Base-by-base conservation (phyloP, 2,797 vertebrate species). In the Pyrocephalus nanus region DNA sequence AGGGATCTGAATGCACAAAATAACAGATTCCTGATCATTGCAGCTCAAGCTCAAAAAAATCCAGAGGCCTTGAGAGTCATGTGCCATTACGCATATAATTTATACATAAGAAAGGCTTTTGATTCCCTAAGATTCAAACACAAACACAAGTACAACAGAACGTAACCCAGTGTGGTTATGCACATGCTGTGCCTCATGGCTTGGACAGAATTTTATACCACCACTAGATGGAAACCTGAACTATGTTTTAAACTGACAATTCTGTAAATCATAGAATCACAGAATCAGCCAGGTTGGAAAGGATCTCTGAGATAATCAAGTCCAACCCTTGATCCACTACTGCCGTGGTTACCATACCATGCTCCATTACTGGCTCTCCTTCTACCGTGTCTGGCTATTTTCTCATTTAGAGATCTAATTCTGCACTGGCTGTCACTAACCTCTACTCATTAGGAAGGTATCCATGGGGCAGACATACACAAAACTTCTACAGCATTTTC, bases 221-320 rank as follows among this genome's bases (percentile, higher is more conserved):
- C 96, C 96, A 96, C 95, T 96, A 97, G 96, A 91, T 97, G 96
- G 96, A 97, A 96, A 90, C 83, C 92, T 92, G 71, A 90, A 84
- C 88, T 93, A 58, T 60, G 66, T 96, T 95, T 93, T 85, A 73
- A 92, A 86, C 14, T 40, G 25, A 66, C 45, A 74, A 38, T 22
- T 75, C 57, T 58, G 13, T 18, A 69, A 84, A 70, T 47, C 47
- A 12, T 4, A 47, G 47, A 47, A 47, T 47, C 47, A 47, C 11
- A 47, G 47, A 47, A 47, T 47, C 45, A 23, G 45, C 47, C 7
- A 10, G 47, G 47, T 47, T 23, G 47, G 47, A 47, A 47, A 47
- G 12, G 22, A 47, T 12, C 47, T 47, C 47, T 22, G 47, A 47
- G 12, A 47, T 23, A 22, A 47, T 47, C 47, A 47, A 23, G 47